Evolutionary conservation across 2,113 vertebrate species (phyloP).

Genomic region (Amphiprion ocellaris): DNA sequence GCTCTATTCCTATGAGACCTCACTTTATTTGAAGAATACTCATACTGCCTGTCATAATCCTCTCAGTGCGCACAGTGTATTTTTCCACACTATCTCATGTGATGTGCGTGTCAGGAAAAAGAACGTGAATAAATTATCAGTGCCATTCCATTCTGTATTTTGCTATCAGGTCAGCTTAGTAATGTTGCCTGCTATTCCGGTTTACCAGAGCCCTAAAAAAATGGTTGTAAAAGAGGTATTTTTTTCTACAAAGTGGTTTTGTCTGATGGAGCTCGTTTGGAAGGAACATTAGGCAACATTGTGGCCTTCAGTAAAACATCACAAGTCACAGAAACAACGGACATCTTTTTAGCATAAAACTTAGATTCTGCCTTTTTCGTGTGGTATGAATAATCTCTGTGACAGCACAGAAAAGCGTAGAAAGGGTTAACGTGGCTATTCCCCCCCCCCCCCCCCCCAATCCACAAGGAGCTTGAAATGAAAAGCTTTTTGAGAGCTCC

Average conservation of each 20-base stretch:
- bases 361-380: not conserved
- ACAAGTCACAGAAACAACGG: not conserved
- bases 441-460: not conserved
- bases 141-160: slow-evolving; percentile 44
- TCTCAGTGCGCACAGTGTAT: slow-evolving; percentile 44
- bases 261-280: not conserved
- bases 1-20: slow-evolving; percentile 58
- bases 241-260: slow-evolving; percentile 24
- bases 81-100: slow-evolving; percentile 51
- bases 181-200: slow-evolving; percentile 15
- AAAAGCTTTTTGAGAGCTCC: slow-evolving; percentile 36
- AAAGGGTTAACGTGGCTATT: slow-evolving; percentile 4
- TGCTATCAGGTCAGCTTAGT: slow-evolving; percentile 35
- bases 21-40: slow-evolving; percentile 66
- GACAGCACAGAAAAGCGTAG: not conserved
- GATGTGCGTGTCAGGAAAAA: slow-evolving; percentile 51
- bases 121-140: slow-evolving; percentile 51
- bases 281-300: not conserved
- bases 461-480: slow-evolving; percentile 27
- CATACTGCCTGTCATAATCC: slow-evolving; percentile 55
- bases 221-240: not conserved
- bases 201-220: slow-evolving; percentile 41
- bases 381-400: not conserved
- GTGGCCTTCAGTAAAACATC: not conserved
- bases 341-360: not conserved